Base-by-base conservation (phyloP, 2,888 invertebrate genomes). In the Acrobasis suavella region DNA sequence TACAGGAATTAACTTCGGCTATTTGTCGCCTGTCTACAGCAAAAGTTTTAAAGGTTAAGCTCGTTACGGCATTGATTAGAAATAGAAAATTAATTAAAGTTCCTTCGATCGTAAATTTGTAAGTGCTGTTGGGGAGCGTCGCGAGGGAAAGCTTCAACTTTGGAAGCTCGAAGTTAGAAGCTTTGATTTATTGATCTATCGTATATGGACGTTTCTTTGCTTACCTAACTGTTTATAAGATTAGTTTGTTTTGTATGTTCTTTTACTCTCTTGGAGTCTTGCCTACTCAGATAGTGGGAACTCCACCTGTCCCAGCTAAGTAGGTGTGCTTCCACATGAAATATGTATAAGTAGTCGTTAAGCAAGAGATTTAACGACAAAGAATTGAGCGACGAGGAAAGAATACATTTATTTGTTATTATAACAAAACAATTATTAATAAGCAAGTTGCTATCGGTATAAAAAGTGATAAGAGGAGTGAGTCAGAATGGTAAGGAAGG, bases 171-270 rank as follows among this genome's bases (percentile, higher is more conserved):
- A 76, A 65, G 76, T 73, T 62, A 50, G 65, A 65, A 71, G 70
- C 70, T 75, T 72, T 74, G 74, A 72, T 76, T 76, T 77, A 79
- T 80, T 69, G 80, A 78, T 75, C 70, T 65, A 64, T 61, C 50
- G 42, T 22, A 16, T 8, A 42, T 37, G 50, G 50, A 59, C 50
- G 50, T 59, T 58, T 59, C 59, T 59, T 50, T 59, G 50, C 50
- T 59, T 50, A 32, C 49, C 32, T 10, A 50, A 58, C 49, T 15
- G 50, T 58, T 17, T 58, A 37, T 50, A 10, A 37, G 15, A 10
- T 38, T 55, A 32, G 17, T 55, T 58, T 49, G 49, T 49, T 49
- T 32, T 37, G 50, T 32, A 37, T 42, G 58, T 58, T 37, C 32
- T 58, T 49, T 8, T 50, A 46, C 8, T 58, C 6, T 9, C 16